Conservation (phyloP, 2,113 vertebrate genomes). For the Laticauda laticaudata region DNA sequence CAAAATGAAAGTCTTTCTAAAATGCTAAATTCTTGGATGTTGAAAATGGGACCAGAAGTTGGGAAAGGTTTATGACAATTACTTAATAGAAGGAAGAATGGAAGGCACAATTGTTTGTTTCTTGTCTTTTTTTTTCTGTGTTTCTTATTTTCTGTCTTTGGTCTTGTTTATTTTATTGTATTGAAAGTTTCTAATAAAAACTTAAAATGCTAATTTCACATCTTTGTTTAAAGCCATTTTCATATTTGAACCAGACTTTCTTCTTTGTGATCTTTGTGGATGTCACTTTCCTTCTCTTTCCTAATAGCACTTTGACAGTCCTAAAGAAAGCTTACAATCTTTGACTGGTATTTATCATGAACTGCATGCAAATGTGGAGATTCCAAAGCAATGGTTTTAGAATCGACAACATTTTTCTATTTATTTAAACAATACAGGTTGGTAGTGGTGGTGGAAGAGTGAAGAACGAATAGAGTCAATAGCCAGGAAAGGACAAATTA, state of each 20-base stretch:
- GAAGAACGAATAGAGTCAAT: background rate
- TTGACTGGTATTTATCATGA: background rate
- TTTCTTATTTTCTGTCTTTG: background rate
- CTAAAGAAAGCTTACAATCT: background rate
- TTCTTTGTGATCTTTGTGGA: background rate
- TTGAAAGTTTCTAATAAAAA: background rate
- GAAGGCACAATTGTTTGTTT: background rate
- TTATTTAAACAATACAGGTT: background rate
- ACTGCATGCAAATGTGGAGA: background rate
- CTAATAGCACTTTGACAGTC: background rate
- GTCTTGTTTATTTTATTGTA: background rate
- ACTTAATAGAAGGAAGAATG: background rate
- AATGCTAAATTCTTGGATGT: background rate
- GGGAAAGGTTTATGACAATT: background rate
- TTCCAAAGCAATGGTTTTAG: background rate
- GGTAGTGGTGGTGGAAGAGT: background rate
- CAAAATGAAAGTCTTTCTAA: background rate
- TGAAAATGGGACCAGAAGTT: background rate
- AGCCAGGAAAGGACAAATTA: background rate
- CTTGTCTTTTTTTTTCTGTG: background rate
- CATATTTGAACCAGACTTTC: background rate
- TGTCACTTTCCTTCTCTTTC: background rate
- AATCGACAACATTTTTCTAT: background rate
- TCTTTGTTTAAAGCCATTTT: background rate
- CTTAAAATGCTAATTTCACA: background rate